A percentile compares a stretch with the other conserved stretches of the same genome.
Evolutionary conservation across 2,888 invertebrate genomes (phyloP).

Genomic region (Hyalella azteca): DNA sequence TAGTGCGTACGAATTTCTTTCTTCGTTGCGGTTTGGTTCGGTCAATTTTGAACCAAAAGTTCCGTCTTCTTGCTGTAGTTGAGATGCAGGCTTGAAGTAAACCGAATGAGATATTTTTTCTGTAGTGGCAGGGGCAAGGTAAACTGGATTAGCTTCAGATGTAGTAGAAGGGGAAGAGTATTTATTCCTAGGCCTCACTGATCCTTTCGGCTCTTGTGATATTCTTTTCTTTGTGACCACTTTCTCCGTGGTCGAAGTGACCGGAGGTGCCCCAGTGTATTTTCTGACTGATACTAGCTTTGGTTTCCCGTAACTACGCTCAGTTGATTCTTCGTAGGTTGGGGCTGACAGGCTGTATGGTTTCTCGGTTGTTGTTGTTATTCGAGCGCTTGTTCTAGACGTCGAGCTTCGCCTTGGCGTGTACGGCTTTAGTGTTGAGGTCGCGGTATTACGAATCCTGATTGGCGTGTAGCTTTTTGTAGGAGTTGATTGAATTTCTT

Average conservation of each 20-base stretch:
- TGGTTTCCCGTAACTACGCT: not conserved
- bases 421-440: not conserved
- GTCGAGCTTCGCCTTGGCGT: not conserved
- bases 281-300: not conserved
- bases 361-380: not conserved
- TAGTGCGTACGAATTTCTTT: not conserved
- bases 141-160: not conserved
- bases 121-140: not conserved
- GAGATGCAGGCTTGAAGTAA: not conserved
- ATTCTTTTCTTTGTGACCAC: not conserved
- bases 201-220: not conserved
- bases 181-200: not conserved
- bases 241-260: not conserved
- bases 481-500: not conserved
- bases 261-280: not conserved
- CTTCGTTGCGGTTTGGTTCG: not conserved
- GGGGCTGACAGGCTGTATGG: not conserved
- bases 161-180: not conserved
- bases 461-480: conserved; percentile 1
- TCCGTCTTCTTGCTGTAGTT: not conserved
- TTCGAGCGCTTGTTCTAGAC: not conserved
- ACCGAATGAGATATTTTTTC: not conserved
- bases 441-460: not conserved
- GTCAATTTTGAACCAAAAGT: not conserved
- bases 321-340: not conserved